phyloP scores from a whole-genome alignment of 2,113 vertebrate genomes.

The Melanotaenia duboulayi region DNA sequence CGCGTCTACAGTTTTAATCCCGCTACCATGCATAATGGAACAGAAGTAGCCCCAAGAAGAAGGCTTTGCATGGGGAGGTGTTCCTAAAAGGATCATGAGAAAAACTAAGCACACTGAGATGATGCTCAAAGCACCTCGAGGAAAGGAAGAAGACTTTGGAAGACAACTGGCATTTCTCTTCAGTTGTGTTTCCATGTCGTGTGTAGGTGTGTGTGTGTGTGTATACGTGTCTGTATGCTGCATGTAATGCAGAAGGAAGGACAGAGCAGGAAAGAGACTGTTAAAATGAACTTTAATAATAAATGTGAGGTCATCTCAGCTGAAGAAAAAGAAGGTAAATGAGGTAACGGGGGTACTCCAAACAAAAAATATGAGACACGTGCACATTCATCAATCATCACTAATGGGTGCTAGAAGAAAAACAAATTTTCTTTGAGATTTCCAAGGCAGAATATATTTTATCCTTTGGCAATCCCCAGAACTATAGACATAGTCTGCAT shows the following conservation, averaged over 20 bases:
- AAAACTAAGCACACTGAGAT: constrained; percentile 56
- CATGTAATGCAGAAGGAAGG: constrained; percentile 41
- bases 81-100: constrained; percentile 75
- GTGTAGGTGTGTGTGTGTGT: constrained; percentile 18
- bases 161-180: constrained; percentile 52
- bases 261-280: constrained; percentile 57
- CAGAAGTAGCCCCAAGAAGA: constrained; percentile 81
- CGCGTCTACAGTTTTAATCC: constrained; percentile 80
- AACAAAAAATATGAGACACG: constrained; percentile 29
- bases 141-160: constrained; percentile 56
- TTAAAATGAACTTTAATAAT: constrained; percentile 52
- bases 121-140: constrained; percentile 72
- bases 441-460: too few relatives aligned
- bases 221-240: constrained; percentile 18
- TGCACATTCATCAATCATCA: background rate
- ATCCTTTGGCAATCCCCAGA: too few relatives aligned
- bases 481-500: too few relatives aligned
- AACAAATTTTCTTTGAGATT: too few relatives aligned
- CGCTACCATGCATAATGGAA: constrained; percentile 81
- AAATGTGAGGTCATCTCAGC: constrained; percentile 32
- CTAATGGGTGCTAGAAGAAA: too few relatives aligned
- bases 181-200: constrained; percentile 33
- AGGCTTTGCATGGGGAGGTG: constrained; percentile 74
- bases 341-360: constrained; percentile 12
- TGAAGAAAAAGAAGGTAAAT: constrained; percentile 1